Base-by-base conservation (phyloP, 1,140 invertebrate species). In the Teleogryllus occipitalis region DNA sequence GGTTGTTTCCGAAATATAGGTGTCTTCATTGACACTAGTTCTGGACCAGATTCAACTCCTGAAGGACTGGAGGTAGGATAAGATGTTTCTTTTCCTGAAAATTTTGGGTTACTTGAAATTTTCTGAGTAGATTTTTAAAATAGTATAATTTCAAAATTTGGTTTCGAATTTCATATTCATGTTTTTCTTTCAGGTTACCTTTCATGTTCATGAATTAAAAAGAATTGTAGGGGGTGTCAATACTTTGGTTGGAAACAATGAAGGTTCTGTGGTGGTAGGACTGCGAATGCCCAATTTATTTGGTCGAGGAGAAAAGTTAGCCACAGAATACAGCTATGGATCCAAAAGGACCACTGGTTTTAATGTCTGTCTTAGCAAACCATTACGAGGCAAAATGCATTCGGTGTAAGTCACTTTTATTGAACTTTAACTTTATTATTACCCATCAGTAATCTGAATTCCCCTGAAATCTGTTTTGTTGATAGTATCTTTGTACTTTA, bases 201-300 rank as follows among this genome's bases (percentile, higher is more conserved):
- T 96, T 85, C 89, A 91, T 81, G 94, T 97, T 18, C 88, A 89
- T 80, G 96, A 97, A 87, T 83, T 92, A 78, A 91, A 91, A 76
- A 85, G 93, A 47, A 83, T 96, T 47, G 90, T 90, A 74, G 95
- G 95, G 14, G 92, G 92, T n/a, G 88, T 96, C 65, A 94, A 91
- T 82, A 96, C 95, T 0, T 89, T 92, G 80, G 91, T 96, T 79
- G 94, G 94, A 47, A 94, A 95, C 82, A 97, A 97, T 85, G 95
- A 96, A 85, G 95, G 93, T 10, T 93, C 93, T 47, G 82, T 97
- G 49, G 88, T 92, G 14, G 86, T 95, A 22, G 91, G 92, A 54
- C 85, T 92, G 14, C 89, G 89, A 83, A 86, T 93, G 78, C 95
- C 95, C 0, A 98, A 97, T 87, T 85, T 96, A 54, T 88, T 92